phyloP scores from a whole-genome alignment of 1,140 invertebrate species.

The Papilio xuthus region DNA sequence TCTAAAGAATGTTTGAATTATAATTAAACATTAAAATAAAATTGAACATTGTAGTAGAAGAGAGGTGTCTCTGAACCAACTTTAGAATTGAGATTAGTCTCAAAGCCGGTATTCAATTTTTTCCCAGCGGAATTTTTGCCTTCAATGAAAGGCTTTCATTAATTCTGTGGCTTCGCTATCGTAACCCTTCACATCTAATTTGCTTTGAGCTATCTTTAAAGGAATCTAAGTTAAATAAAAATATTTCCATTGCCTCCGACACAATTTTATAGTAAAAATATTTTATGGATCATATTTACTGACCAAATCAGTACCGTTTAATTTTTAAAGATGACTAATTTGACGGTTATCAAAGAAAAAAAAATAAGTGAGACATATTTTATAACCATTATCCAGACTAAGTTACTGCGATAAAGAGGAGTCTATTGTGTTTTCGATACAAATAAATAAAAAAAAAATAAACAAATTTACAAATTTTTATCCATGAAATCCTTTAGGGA shows the following conservation, averaged over 20 bases:
- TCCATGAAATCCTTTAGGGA: too few relatives aligned
- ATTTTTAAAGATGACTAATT: not conserved
- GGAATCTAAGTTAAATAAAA: constrained; percentile 56
- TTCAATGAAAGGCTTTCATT: constrained; percentile 38
- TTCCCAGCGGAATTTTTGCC: constrained; percentile 14
- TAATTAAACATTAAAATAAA: not conserved
- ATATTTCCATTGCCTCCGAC: constrained; percentile 53
- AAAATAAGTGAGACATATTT: too few relatives aligned
- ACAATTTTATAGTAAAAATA: constrained; percentile 27
- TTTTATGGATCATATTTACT: not conserved
- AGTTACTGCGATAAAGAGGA: too few relatives aligned
- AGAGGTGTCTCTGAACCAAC: constrained; percentile 3
- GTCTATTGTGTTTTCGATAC: too few relatives aligned
- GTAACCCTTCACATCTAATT: constrained; percentile 70
- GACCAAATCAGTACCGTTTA: not conserved
- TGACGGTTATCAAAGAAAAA: too few relatives aligned
- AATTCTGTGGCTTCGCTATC: constrained; percentile 48
- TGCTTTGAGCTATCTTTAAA: constrained; percentile 75
- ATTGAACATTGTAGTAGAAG: not conserved
- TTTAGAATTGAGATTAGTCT: too few relatives aligned
- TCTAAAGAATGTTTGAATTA: not conserved
- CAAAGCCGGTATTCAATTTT: constrained; percentile 9
- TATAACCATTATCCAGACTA: too few relatives aligned
- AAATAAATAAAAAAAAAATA: too few relatives aligned
- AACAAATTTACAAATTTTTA: too few relatives aligned